Conservation (phyloP, 2,888 invertebrate genomes). For the Carterocephalus palaemon region DNA sequence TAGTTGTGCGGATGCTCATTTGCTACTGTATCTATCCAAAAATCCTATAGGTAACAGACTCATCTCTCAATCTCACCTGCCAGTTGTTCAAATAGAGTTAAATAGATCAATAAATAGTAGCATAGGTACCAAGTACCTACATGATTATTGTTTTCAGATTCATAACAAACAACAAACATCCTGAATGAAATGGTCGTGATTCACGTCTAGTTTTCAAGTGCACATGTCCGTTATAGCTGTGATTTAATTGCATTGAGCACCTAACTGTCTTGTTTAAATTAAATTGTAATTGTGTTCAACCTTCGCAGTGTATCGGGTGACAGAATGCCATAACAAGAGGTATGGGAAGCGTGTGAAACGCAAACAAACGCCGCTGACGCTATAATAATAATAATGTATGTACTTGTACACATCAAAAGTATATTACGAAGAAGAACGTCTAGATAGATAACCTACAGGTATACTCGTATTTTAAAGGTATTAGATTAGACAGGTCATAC, state of each 20-base stretch:
- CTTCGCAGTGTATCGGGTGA: conserved; percentile 29
- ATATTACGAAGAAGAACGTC: too few species aligned
- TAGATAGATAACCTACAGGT: too few species aligned
- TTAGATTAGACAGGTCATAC: too few species aligned
- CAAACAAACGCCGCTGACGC: conserved; percentile 26
- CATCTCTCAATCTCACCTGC: too few species aligned
- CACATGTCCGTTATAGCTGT: conserved; percentile 9
- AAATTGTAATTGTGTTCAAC: conserved; percentile 7
- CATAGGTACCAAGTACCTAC: not conserved
- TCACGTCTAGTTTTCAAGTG: conserved; percentile 8
- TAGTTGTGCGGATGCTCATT: too few species aligned
- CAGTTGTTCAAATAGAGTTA: too few species aligned
- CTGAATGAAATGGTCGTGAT: conserved; percentile 16
- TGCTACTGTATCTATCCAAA: too few species aligned
- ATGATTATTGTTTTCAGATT: not conserved
- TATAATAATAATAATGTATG: conserved; percentile 11
- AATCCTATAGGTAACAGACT: too few species aligned
- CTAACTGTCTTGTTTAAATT: conserved; percentile 16
- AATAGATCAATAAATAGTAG: too few species aligned
- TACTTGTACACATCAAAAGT: too few species aligned
- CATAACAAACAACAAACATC: conserved; percentile 1
- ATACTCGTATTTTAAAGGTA: too few species aligned
- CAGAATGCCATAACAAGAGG: conserved; percentile 29
- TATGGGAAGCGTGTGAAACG: conserved; percentile 32
- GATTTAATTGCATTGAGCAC: too few species aligned